Evolutionary conservation across 2,888 invertebrate species (phyloP), one percentile per base, ranked within the genome.

Genomic region (Plusia festucae): DNA sequence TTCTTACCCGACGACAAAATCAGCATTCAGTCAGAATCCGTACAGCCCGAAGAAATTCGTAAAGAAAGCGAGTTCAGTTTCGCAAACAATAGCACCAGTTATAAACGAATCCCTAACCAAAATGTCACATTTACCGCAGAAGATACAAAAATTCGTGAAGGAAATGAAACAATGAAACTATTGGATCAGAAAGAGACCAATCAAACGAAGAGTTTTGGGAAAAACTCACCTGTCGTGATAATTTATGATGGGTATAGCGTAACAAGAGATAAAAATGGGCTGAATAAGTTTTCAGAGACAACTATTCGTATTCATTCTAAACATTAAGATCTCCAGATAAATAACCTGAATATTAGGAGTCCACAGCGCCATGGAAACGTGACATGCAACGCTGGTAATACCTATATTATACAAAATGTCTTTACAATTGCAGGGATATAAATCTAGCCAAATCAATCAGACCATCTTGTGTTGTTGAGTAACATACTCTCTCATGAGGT

Each of bases 211-310:
- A 73, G 67, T 24, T 69, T 81, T 13, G 83, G 81, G 53, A 85
- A 85, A 53, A 88, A 88, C 44, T 62, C 76, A 18, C 85, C 89
- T 52, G 82, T 89, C 53, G 91, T 94, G 7, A 89, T 90, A 67
- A 94, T 95, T 55, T 90, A 90, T 79, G 95, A 94, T 82, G 94
- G 95, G 8, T 95, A 95, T 68, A 95, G 95, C 81, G 87, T 93
- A 54, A 91, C 93, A 6, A 90, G 93, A 77, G 89, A 92, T 73
- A 93, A 90, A 68, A 93, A 93, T 84, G 93, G 93, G 4, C 86
- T 92, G 73, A 93, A 93, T 73, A 91, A 90, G 85, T 70, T 91
- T 52, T 77, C 88, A 13, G 91, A 91, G 81, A 91, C 92, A 73
- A 83, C 90, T 9, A 90, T 93, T 66, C 88, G 84, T 56, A 86